These are phyloP conservation scores for Petrocephalus schoutedeni DNA, from an alignment of 2,797 vertebrate species.

Conservation along the genomic window DNA sequence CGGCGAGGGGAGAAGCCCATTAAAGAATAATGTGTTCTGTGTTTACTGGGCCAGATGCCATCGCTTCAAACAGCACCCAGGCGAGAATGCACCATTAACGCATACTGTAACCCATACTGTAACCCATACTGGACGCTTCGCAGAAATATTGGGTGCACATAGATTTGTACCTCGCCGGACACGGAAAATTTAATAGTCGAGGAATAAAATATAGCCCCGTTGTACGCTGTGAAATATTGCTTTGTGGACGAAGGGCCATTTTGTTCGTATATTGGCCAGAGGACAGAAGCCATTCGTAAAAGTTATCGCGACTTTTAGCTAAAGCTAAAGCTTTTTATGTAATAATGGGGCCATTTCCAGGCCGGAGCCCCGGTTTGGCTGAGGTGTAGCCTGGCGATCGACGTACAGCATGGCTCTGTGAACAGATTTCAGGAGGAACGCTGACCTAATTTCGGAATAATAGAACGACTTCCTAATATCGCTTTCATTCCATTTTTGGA, in stretches of 20 bases:
- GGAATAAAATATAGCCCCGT: neutral
- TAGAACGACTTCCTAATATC: neutral
- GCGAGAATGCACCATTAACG: neutral
- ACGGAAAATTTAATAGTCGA: neutral
- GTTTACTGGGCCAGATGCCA: conserved; percentile 1
- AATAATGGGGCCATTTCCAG: neutral
- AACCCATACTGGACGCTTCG: neutral
- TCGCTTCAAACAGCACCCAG: neutral
- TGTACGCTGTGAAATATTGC: neutral
- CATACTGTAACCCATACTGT: neutral
- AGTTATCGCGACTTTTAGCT: neutral
- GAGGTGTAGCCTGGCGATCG: neutral
- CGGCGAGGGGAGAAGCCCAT: neutral
- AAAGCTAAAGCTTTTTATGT: neutral
- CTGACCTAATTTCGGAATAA: neutral
- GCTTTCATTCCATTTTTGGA: neutral
- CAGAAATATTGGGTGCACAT: neutral
- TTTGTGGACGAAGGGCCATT: neutral
- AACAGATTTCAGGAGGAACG: neutral
- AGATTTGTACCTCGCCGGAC: neutral
- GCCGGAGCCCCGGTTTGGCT: neutral
- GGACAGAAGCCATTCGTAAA: neutral
- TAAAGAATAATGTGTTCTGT: conserved; percentile 6
- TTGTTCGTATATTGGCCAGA: neutral
- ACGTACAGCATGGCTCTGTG: neutral